Evolutionary conservation across 1,140 invertebrate species (phyloP).

Genomic region (Orussus abietinus): DNA sequence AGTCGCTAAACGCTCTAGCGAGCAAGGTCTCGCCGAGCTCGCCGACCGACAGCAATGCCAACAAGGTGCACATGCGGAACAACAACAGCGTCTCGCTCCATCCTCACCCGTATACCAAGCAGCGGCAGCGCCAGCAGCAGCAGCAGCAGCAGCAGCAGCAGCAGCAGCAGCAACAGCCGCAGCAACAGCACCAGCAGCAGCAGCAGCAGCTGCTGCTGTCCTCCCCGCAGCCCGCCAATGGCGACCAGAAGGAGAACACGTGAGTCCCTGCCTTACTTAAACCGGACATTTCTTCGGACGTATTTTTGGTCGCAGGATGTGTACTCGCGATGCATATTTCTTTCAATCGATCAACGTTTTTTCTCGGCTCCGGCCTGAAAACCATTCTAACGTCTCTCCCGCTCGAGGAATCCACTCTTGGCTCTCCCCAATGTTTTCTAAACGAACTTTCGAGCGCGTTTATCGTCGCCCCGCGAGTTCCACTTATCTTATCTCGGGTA

Average conservation of each 20-base stretch:
- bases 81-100: constrained; percentile 52
- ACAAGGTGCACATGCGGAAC: constrained; percentile 54
- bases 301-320: too few relatives aligned
- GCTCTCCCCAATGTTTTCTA: too few relatives aligned
- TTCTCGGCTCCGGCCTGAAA: too few relatives aligned
- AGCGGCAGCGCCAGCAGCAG: constrained; percentile 33
- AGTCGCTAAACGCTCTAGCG: constrained; percentile 73
- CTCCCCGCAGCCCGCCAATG: constrained; percentile 31
- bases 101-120: constrained; percentile 47
- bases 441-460: too few relatives aligned
- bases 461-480: too few relatives aligned
- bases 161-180: constrained; percentile 44
- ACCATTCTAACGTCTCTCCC: too few relatives aligned
- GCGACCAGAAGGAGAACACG: constrained; percentile 51
- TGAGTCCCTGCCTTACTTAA: constrained; percentile 30
- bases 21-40: constrained; percentile 74
- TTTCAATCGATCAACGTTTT: too few relatives aligned
- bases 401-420: too few relatives aligned
- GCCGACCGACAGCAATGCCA: constrained; percentile 52
- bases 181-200: constrained; percentile 41
- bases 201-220: constrained; percentile 23
- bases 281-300: too few relatives aligned
- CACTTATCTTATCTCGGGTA: too few relatives aligned
- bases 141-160: constrained; percentile 22
- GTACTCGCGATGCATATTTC: too few relatives aligned